phyloP scores from a whole-genome alignment of 2,888 invertebrate genomes.

The Rutpela maculata region DNA sequence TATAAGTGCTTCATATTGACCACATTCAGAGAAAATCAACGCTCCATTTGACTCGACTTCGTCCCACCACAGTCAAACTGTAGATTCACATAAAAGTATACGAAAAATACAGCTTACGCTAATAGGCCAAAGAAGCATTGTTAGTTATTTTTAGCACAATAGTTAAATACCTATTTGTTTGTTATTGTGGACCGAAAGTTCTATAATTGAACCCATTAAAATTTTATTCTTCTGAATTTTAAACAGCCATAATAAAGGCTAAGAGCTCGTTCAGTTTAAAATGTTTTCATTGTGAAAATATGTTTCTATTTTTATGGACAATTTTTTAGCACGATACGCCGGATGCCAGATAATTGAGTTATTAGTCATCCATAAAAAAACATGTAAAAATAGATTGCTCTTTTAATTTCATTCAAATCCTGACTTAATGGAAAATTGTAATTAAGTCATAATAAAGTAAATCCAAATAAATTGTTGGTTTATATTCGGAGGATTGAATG shows the following conservation, averaged over 20 bases:
- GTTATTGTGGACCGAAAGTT: constrained; percentile 50
- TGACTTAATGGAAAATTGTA: neutral
- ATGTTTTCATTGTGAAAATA: constrained; percentile 47
- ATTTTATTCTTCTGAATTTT: constrained; percentile 45
- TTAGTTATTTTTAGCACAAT: constrained; percentile 33
- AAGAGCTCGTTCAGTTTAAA: constrained; percentile 45
- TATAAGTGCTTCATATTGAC: too few species aligned
- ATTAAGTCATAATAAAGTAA: neutral
- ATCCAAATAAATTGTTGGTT: neutral
- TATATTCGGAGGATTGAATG: neutral
- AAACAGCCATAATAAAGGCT: constrained; percentile 45
- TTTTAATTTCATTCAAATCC: neutral
- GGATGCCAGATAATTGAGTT: constrained; percentile 50
- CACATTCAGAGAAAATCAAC: too few species aligned
- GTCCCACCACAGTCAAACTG: too few species aligned
- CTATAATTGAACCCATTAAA: constrained; percentile 50
- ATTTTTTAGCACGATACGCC: constrained; percentile 46
- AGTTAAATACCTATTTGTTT: constrained; percentile 45
- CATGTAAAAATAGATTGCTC: constrained; percentile 24
- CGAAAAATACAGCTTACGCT: neutral
- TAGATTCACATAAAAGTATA: neutral
- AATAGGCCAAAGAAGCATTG: neutral
- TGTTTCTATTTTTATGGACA: constrained; percentile 49
- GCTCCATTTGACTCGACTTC: too few species aligned
- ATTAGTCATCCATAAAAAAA: constrained; percentile 44